Base-by-base conservation (phyloP, 2,888 invertebrate genomes). In the Parnassius apollo region DNA sequence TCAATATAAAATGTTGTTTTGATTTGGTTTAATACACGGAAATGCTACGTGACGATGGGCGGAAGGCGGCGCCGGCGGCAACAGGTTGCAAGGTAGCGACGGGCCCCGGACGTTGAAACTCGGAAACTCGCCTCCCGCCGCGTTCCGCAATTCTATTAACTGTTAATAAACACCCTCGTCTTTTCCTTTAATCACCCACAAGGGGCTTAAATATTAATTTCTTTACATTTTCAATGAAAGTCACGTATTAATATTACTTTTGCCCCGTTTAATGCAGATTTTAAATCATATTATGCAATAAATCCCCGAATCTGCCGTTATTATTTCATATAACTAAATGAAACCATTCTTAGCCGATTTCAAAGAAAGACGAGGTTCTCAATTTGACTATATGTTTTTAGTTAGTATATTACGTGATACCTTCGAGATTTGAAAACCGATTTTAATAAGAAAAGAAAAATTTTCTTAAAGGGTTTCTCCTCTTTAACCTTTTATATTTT, bases 51-150 rank as follows among this genome's bases (percentile, higher is more conserved):
- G 74, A 69, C 76, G 84, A 88, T 85, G 90, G 90, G 91, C 91
- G 91, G 86, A 89, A 91, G 91, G 91, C 91, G 91, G 84, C 83
- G 77, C 89, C 88, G 85, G 65, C 85, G 86, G 89, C 91, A 91
- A 91, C 91, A 91, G 91, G 91, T 91, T 86, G 89, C 76, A 71
- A 74, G 71, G 70, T 66, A 65, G 63, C 74, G 74, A 56, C 76
- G 79, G 75, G 77, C 77, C 48, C 67, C 76, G 77, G 76, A 75
- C 72, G 76, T 76, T 72, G 76, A 73, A 70, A 70, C 68, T 70
- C 61, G 46, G 67, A 64, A 70, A 62, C 64, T 67, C 65, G 61
- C 77, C 85, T 80, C 81, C 82, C 79, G 83, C 79, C 75, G 75
- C 77, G 74, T 74, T 77, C 73, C 70, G 75, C 80, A 74, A 82